Evolutionary conservation across 2,113 vertebrate genomes (phyloP).

Genomic region (Marmota flaviventris): DNA sequence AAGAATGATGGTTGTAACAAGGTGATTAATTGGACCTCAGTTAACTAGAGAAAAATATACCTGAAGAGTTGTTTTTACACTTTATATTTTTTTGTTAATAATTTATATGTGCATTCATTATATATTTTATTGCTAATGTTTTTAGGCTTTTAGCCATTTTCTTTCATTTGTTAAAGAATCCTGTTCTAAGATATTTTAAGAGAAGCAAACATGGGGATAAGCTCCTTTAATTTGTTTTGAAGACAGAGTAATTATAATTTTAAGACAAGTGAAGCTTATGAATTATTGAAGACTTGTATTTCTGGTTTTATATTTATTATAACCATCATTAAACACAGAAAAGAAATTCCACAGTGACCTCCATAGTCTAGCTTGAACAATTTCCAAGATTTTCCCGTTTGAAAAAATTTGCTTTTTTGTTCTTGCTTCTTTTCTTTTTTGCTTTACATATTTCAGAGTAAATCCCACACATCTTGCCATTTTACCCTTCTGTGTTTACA

Average conservation of each 20-base stretch:
- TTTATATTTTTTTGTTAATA: conserved; percentile 32
- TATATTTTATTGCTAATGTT: background rate
- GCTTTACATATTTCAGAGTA: conserved; percentile 11
- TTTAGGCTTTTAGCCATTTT: conserved; percentile 1
- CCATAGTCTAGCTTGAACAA: background rate
- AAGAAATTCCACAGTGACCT: background rate
- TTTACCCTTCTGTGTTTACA: conserved; percentile 37
- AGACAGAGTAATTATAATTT: conserved; percentile 26
- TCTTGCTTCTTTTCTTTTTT: background rate
- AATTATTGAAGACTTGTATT: background rate
- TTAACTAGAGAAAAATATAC: background rate
- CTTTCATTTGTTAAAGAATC: conserved; percentile 36
- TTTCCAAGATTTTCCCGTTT: conserved; percentile 46
- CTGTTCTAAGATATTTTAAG: conserved; percentile 5
- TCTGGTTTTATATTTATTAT: conserved; percentile 27
- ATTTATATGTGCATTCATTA: background rate
- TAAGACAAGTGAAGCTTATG: background rate
- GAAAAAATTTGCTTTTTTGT: background rate
- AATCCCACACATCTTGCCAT: background rate
- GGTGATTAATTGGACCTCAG: background rate
- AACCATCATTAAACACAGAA: conserved; percentile 3
- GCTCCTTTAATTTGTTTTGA: conserved; percentile 29
- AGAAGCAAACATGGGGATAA: background rate
- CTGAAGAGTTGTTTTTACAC: background rate
- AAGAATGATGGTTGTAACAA: background rate